Evolutionary conservation across 37 sponge, comb jelly and placozoan species (phyloP), one percentile per base, ranked within the genome.

Genomic region (Beroe ovata): DNA sequence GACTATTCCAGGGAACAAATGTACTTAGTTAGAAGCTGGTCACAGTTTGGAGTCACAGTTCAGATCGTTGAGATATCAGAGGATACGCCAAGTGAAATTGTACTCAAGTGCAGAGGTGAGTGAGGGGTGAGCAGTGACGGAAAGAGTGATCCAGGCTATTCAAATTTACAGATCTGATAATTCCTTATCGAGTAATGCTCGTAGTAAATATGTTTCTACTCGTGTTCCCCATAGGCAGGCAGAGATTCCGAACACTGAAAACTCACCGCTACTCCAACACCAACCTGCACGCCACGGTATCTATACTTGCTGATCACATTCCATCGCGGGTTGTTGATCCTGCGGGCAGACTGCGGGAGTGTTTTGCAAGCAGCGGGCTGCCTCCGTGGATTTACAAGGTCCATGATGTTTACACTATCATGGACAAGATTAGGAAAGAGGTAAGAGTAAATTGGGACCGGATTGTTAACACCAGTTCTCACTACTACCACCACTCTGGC

Each of bases 41-140:
- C 84, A 6, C 84, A 42, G 47, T 40, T 39, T 19, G 84, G 84
- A 42, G 84, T 77, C 26, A 77, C 84, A 3, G 84, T 77, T 1
- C 84, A 77, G 47, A 77, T 77, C 38, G 47, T 42, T 4, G 84
- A 77, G 54, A 54, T 77, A 22, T 77, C 84, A 19, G 54, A 77
- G 14, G 84, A 77, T 3, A 41, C 41, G 1, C 41, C 84, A 25
- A 8, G n/a, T 25, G 54, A 77, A 25, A 77, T 77, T 6, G 84
- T 77, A 6, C 84, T 77, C 54, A 77, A 77, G 54, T 77, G 84
- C 23, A 77, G 33, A 25, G 84, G 69, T 66, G 36, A 61, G 54
- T 47, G 6, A n/a, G n/a, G n/a, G n/a, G n/a, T n/a, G n/a, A n/a
- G n/a, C n/a, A n/a, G n/a, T n/a, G n/a, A n/a, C n/a, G n/a, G n/a